These are phyloP conservation scores for Octonoba sinensis DNA, from an alignment of 2,888 invertebrate species.

Conservation along the genomic window DNA sequence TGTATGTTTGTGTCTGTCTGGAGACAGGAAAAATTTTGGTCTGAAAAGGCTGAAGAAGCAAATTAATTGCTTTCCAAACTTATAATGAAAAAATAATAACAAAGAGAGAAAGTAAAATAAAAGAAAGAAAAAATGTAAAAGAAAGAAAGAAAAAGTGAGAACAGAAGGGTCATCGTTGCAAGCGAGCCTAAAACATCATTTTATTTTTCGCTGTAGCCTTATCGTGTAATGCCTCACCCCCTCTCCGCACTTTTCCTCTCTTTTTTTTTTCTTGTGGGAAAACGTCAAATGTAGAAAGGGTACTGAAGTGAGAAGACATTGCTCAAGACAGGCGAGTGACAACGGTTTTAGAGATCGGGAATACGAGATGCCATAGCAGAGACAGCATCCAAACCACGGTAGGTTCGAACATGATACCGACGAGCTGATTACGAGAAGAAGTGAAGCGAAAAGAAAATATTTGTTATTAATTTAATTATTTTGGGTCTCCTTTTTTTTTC, in stretches of 20 bases:
- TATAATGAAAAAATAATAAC: too few relatives aligned
- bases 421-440: not conserved
- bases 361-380: conserved; percentile 2
- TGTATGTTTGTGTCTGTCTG: too few relatives aligned
- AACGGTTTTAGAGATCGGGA: conserved; percentile 47
- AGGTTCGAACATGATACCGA: conserved; percentile 15
- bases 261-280: conserved; percentile 29
- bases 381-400: not conserved
- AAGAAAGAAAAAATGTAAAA: too few relatives aligned
- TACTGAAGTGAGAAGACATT: conserved; percentile 50
- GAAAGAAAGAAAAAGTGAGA: not conserved
- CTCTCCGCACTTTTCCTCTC: conserved; percentile 1
- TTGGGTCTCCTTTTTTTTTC: too few relatives aligned
- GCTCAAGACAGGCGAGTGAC: conserved; percentile 60
- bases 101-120: too few relatives aligned
- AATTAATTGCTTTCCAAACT: too few relatives aligned
- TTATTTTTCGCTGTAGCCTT: not conserved
- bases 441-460: not conserved
- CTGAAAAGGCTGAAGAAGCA: too few relatives aligned
- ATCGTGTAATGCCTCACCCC: not conserved
- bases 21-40: too few relatives aligned
- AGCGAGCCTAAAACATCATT: conserved; percentile 6
- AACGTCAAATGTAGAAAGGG: conserved; percentile 36
- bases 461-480: not conserved
- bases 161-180: conserved; percentile 6